A percentile compares a stretch with the other conserved stretches of the same genome.
Conservation (phyloP, 2,113 vertebrate species). For the Polyodon spathula region DNA sequence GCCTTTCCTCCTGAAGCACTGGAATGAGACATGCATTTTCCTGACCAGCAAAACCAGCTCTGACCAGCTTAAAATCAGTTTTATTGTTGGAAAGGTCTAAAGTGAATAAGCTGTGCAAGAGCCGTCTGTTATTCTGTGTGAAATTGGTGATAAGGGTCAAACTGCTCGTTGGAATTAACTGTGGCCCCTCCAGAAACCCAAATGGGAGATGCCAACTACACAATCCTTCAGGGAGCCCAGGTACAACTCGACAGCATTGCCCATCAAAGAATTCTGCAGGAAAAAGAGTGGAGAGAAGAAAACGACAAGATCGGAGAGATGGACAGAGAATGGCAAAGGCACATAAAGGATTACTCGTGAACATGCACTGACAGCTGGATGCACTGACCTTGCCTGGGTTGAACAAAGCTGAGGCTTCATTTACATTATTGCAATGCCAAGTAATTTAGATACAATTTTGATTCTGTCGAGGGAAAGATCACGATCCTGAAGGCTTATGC, state of each 20-base stretch:
- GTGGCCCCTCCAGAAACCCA: not conserved
- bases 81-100: too few relatives aligned
- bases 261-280: too few relatives aligned
- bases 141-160: not conserved
- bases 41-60: too few relatives aligned
- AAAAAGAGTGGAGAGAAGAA: conserved; percentile 20
- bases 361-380: conserved; percentile 54
- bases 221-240: not conserved
- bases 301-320: conserved; percentile 29
- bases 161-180: conserved; percentile 11
- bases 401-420: conserved; percentile 43
- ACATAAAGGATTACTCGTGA: conserved; percentile 53
- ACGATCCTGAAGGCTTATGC: conserved; percentile 39
- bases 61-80: too few relatives aligned
- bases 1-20: too few relatives aligned
- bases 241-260: too few relatives aligned
- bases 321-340: conserved; percentile 28
- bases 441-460: conserved; percentile 63
- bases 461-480: conserved; percentile 37
- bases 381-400: conserved; percentile 50
- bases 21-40: too few relatives aligned
- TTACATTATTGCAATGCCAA: conserved; percentile 61
- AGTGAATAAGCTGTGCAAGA: conserved; percentile 23
- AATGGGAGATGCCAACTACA: not conserved
- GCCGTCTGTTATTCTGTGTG: conserved; percentile 10